Conservation (phyloP, 2,888 invertebrate genomes). For the Alloscopus bannaensis region DNA sequence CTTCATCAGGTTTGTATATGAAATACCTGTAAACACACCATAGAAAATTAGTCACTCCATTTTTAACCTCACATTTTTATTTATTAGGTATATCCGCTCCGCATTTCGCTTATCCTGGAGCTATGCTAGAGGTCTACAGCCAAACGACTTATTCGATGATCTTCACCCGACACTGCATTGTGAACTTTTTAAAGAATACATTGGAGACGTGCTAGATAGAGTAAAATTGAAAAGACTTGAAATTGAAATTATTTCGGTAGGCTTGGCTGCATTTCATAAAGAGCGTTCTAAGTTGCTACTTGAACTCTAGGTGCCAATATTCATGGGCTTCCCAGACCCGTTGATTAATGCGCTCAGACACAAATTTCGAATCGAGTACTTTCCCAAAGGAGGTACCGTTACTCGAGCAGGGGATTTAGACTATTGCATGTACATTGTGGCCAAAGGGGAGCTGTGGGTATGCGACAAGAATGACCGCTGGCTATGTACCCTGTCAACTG, state of each 20-base stretch:
- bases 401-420: slow-evolving; percentile 64
- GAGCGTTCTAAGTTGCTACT: background rate
- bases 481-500: slow-evolving; percentile 60
- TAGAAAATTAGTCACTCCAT: too few relatives aligned
- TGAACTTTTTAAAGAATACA: slow-evolving; percentile 59
- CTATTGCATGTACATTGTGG: slow-evolving; percentile 66
- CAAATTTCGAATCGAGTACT: slow-evolving; percentile 61
- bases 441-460: slow-evolving; percentile 66
- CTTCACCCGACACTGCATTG: slow-evolving; percentile 62
- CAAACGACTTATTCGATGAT: slow-evolving; percentile 57
- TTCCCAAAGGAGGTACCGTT: slow-evolving; percentile 60
- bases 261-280: background rate
- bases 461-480: slow-evolving; percentile 56
- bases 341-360: slow-evolving; percentile 54
- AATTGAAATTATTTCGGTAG: background rate
- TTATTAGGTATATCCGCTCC: slow-evolving; percentile 39
- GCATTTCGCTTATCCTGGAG: slow-evolving; percentile 52
- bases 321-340: slow-evolving; percentile 61
- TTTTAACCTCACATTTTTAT: too few relatives aligned
- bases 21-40: background rate
- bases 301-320: slow-evolving; percentile 62
- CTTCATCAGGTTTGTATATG: slow-evolving; percentile 19
- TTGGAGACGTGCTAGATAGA: slow-evolving; percentile 62
- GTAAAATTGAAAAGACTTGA: slow-evolving; percentile 18
- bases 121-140: slow-evolving; percentile 59